These are phyloP conservation scores for Ptyas mucosa DNA, from an alignment of 2,113 vertebrate species.

Conservation along the genomic window DNA sequence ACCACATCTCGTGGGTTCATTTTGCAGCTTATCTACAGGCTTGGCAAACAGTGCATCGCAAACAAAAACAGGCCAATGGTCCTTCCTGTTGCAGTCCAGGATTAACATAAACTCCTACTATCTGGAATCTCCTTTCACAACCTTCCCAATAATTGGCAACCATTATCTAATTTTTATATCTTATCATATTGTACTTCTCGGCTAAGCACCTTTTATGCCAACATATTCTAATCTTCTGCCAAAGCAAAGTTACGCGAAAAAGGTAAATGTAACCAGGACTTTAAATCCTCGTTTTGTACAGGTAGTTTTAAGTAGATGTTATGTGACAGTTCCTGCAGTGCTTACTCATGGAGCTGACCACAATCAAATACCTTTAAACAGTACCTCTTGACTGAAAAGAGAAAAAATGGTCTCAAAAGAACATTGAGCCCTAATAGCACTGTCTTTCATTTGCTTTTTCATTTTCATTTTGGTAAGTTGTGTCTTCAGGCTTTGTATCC, in stretches of 20 bases:
- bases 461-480: not conserved
- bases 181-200: not conserved
- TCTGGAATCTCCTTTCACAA: not conserved
- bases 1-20: not conserved
- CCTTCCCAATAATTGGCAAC: not conserved
- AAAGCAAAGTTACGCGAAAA: not conserved
- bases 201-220: not conserved
- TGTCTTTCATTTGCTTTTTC: not conserved
- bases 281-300: not conserved
- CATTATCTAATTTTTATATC: not conserved
- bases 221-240: not conserved
- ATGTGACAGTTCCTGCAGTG: not conserved
- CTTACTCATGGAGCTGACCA: not conserved
- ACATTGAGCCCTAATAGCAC: not conserved
- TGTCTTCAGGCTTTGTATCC: not conserved
- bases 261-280: not conserved
- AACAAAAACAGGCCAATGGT: not conserved
- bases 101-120: not conserved
- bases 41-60: not conserved
- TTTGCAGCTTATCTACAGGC: not conserved
- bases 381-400: not conserved
- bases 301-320: not conserved
- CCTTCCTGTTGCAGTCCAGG: not conserved
- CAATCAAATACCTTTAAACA: not conserved
- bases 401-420: not conserved